A percentile compares a stretch with the other conserved stretches of the same genome.
Evolutionary conservation across 2,888 invertebrate species (phyloP).

Genomic region (Thecophora atra): DNA sequence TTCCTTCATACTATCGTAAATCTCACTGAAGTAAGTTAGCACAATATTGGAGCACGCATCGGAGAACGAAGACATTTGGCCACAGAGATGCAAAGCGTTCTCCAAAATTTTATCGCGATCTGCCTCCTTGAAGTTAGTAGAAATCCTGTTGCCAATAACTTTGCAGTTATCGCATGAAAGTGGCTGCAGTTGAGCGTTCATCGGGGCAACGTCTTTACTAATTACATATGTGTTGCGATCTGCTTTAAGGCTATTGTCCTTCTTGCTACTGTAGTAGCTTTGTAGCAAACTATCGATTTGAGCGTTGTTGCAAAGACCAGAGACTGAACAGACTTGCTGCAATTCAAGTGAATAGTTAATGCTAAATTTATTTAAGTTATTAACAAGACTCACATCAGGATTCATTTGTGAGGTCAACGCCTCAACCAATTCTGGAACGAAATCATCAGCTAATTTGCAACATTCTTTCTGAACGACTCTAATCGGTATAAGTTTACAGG

Average conservation of each 20-base stretch:
- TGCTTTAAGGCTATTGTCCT: conserved; percentile 50
- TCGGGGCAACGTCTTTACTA: background rate
- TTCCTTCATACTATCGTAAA: conserved; percentile 72
- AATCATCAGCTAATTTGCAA: conserved; percentile 81
- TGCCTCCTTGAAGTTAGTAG: conserved; percentile 58
- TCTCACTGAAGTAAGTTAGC: conserved; percentile 77
- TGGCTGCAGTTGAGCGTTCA: background rate
- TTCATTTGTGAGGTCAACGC: conserved; percentile 91
- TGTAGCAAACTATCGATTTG: conserved; percentile 74
- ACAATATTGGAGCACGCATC: conserved; percentile 82
- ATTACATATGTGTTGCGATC: conserved; percentile 45
- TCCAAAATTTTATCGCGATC: conserved; percentile 63
- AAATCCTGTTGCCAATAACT: conserved; percentile 55
- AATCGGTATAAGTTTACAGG: conserved; percentile 82
- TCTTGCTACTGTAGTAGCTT: conserved; percentile 49
- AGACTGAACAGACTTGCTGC: conserved; percentile 82
- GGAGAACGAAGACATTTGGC: conserved; percentile 76
- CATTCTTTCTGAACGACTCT: conserved; percentile 80
- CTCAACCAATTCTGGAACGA: conserved; percentile 87
- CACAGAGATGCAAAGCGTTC: conserved; percentile 70
- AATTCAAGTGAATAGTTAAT: conserved; percentile 20
- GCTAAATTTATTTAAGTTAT: background rate
- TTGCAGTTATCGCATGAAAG: conserved; percentile 55
- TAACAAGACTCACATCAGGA: conserved; percentile 70
- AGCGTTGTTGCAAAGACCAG: conserved; percentile 85